Conservation (phyloP, 1,140 invertebrate genomes). For the Drosophila suzukii region DNA sequence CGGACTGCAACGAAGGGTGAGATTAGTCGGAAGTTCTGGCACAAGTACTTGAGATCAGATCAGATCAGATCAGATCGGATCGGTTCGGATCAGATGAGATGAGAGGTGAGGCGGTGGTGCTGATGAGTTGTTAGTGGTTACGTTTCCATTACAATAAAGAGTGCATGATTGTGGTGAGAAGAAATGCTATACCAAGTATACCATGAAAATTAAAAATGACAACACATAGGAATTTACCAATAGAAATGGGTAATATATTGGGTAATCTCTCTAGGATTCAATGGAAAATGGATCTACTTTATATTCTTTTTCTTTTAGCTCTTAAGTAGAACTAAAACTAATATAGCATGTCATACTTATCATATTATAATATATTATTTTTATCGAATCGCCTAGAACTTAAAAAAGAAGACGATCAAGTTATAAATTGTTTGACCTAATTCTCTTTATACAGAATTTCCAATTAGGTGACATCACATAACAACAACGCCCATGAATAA, state of each 20-base stretch:
- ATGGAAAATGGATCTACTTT: too few species aligned
- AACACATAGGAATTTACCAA: neutral
- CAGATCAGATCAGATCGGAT: neutral
- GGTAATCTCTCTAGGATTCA: too few species aligned
- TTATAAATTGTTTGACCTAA: neutral
- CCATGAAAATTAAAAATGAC: neutral
- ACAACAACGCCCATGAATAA: neutral
- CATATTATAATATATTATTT: neutral
- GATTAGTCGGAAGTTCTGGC: constrained; percentile 37
- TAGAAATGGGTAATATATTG: too few species aligned
- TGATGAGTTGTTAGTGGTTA: constrained; percentile 8
- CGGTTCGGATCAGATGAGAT: neutral
- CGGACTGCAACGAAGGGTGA: constrained; percentile 66
- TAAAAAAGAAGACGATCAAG: neutral
- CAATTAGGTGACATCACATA: neutral
- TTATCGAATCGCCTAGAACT: neutral
- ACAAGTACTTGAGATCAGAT: neutral
- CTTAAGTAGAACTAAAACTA: too few species aligned
- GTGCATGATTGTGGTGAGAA: neutral
- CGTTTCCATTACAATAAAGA: neutral
- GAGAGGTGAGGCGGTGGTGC: constrained; percentile 5
- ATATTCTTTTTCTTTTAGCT: too few species aligned
- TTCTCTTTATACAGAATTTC: neutral
- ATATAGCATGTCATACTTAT: too few species aligned
- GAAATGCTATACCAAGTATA: neutral